Conservation (phyloP, 2,113 vertebrate species). For the Lasiurus borealis region DNA sequence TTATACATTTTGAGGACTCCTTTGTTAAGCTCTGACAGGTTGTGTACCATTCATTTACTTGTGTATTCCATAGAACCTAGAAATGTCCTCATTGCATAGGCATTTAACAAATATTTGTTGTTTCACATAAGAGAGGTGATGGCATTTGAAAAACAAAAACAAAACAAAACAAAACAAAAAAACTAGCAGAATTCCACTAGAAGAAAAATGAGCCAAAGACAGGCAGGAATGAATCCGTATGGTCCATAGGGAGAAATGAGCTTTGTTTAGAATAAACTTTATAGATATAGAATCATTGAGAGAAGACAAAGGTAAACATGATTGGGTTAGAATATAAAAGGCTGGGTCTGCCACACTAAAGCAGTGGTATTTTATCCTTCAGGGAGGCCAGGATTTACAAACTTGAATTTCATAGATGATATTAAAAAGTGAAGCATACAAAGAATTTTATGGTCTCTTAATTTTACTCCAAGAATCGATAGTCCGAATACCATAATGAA, state of each 20-base stretch:
- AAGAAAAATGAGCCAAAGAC: not conserved
- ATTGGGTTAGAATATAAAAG: not conserved
- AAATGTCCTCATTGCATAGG: not conserved
- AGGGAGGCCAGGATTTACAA: not conserved
- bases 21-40: not conserved
- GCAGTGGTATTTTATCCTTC: not conserved
- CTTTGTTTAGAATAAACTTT: not conserved
- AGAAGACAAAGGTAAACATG: not conserved
- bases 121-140: not conserved
- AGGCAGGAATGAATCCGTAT: not conserved
- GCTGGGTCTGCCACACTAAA: not conserved
- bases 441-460: not conserved
- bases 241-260: not conserved
- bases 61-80: not conserved
- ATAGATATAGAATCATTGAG: not conserved
- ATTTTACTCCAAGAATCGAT: not conserved
- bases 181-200: not conserved
- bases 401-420: not conserved
- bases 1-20: not conserved
- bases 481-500: not conserved
- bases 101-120: not conserved
- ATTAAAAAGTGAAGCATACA: not conserved
- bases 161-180: not conserved
- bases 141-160: not conserved
- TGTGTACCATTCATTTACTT: not conserved